phyloP scores from a whole-genome alignment of 2,113 vertebrate genomes.

The Brienomyrus longianalis region DNA sequence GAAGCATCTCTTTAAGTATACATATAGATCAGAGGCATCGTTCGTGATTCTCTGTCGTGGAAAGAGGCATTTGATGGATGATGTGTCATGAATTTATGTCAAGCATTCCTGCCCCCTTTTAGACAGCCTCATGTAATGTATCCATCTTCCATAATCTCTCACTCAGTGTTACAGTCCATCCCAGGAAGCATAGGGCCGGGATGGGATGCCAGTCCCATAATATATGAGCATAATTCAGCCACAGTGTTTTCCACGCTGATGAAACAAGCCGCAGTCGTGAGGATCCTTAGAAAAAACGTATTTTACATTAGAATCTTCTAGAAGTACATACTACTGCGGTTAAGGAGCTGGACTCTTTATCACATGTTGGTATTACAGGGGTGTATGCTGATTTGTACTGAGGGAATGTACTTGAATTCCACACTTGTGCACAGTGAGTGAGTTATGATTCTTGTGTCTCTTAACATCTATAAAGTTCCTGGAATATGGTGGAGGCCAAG shows the following conservation, averaged over 20 bases:
- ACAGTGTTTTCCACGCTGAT: not conserved
- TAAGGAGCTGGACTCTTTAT: not conserved
- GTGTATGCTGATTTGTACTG: not conserved
- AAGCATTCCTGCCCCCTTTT: not conserved
- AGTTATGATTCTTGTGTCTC: not conserved
- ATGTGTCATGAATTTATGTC: not conserved
- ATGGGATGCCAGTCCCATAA: not conserved
- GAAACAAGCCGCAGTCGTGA: not conserved
- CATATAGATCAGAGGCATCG: not conserved
- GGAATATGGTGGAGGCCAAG: not conserved
- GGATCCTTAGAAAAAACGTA: not conserved
- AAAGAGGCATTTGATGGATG: not conserved
- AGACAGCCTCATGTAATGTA: not conserved
- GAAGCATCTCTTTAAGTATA: not conserved
- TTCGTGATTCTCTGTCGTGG: not conserved
- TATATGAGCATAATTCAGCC: not conserved
- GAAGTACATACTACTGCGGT: not conserved
- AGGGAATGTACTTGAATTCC: not conserved
- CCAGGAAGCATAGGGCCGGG: not conserved
- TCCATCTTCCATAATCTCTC: not conserved
- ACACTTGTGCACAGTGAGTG: not conserved
- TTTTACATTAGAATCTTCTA: not conserved
- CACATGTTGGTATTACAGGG: not conserved
- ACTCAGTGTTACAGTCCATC: not conserved
- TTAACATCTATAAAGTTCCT: not conserved